These are phyloP conservation scores for Coptodon rendalli DNA, from an alignment of 2,113 vertebrate species.

Conservation along the genomic window DNA sequence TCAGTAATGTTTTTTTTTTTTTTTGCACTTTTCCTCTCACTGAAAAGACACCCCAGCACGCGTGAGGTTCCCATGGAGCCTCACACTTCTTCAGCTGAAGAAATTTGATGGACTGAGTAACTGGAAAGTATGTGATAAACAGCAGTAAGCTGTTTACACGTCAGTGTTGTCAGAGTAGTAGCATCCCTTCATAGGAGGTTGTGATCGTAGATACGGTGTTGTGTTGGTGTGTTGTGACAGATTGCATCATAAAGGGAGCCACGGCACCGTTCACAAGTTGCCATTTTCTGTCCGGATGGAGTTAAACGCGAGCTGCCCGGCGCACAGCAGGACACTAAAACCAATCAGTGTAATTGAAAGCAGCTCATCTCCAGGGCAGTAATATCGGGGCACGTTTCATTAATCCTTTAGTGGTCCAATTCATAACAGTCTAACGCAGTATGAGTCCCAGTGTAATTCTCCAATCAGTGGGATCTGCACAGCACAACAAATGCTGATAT, in stretches of 20 bases:
- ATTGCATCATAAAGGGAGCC: slow-evolving; percentile 17
- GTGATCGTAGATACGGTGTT: slow-evolving; percentile 26
- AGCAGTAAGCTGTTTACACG: slow-evolving; percentile 58
- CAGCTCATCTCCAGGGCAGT: slow-evolving; percentile 50
- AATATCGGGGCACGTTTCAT: slow-evolving; percentile 57
- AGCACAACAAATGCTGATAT: slow-evolving; percentile 10
- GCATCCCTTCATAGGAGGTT: slow-evolving; percentile 12
- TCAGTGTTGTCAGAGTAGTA: slow-evolving; percentile 26
- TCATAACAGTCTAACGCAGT: slow-evolving; percentile 35
- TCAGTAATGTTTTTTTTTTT: slow-evolving; percentile 1
- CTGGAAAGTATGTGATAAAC: slow-evolving; percentile 64
- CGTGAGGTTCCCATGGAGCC: slow-evolving; percentile 50
- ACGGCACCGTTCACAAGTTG: slow-evolving; percentile 7
- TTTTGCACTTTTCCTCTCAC: slow-evolving; percentile 40
- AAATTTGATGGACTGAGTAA: slow-evolving; percentile 59
- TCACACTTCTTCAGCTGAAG: slow-evolving; percentile 37
- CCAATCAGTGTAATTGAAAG: slow-evolving; percentile 64
- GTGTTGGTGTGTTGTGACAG: slow-evolving; percentile 35
- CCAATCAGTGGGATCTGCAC: slow-evolving; percentile 24
- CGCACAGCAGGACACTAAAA: slow-evolving; percentile 36
- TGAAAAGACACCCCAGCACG: slow-evolving; percentile 58
- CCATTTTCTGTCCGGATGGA: slow-evolving; percentile 17
- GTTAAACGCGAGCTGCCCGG: slow-evolving; percentile 6
- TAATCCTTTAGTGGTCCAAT: slow-evolving; percentile 58
- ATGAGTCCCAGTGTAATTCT: slow-evolving; percentile 13